Evolutionary conservation across 2,113 vertebrate species (phyloP), one percentile per base, ranked within the genome.

Genomic region (Phylloscopus trochilus): DNA sequence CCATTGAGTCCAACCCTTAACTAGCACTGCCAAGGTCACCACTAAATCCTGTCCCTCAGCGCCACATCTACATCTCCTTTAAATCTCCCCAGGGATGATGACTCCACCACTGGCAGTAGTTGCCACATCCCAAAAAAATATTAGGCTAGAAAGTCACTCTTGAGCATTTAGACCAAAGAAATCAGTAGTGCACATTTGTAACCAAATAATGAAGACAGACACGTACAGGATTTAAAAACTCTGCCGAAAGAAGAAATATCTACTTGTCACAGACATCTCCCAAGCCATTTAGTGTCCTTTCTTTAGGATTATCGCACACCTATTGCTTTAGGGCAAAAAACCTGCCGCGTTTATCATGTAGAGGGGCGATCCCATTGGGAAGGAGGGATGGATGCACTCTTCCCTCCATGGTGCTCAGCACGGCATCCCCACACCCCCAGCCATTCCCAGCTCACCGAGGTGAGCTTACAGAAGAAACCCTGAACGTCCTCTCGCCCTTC

Each of bases 391-490:
- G 31, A 44, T 74, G 43, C 11, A 4, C n/a, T 81, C 78, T 30
- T 17, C 63, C 17, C 64, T 78, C 30, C 11, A 0, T 0, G 0
- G 18, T 3, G 69, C 55, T 74, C 59, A 51, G 67, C 82, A 14
- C 0, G 0, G 18, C 6, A 1, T 24, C 62, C 52, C 37, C 41
- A 14, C 28, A 8, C 3, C 31, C 35, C 10, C 70, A 46, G 55
- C 43, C 66, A 3, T 3, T 0, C 0, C 24, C 53, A 44, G 64
- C 43, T 17, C 11, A 3, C 4, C 0, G 1, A 13, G 9, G 15
- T 4, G 64, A 67, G 44, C 23, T 33, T 23, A 10, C 30, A 67
- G 16, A 27, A 19, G 85, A 85, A 92, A 28, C 58, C n/a, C 47
- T 23, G 44, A 59, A 22, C 15, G 15, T 22, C 39, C 31, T 66